Evolutionary conservation across 1,140 invertebrate genomes (phyloP), one percentile per base, ranked within the genome.

Genomic region (Anastrepha obliqua): DNA sequence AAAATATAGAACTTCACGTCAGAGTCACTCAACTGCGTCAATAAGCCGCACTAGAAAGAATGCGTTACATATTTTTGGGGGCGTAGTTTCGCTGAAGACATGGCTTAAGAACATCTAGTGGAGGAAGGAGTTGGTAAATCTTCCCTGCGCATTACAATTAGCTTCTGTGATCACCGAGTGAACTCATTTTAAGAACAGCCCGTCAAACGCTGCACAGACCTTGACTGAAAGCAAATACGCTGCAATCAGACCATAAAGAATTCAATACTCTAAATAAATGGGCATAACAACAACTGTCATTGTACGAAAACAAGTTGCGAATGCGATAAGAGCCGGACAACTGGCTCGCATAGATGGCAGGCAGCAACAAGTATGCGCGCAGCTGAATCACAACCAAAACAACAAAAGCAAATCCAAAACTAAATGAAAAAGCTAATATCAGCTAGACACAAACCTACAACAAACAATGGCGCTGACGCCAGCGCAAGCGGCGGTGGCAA

Each of bases 241-340:
- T 44, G 2, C 67, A 74, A 74, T 44, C 74, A 81, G 74, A 81
- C 74, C 74, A 81, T n/a, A 81, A 81, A 81, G 51, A 81, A 81
- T 81, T 81, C 74, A 81, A 81, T 58, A 55, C 47, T 81, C 9
- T 17, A 81, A 51, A 81, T 55, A n/a, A 51, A 81, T 20, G 15
- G 42, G 17, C 17, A 78, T 5, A 81, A 20, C n/a, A 51, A 81
- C 42, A 74, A 47, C 67, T n/a, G 9, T n/a, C 51, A 81, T 81
- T 81, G 17, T 51, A 55, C 20, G 74, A 55, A 81, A 81, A 81
- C 47, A 55, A 81, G 74, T 51, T 81, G 51, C 20, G 44, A 55
- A 55, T 55, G 74, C 74, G 74, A 81, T 81, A 81, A 81, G 74
- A 55, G 74, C n/a, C 7, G n/a, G 5, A 74, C 70, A 51, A 74